Evolutionary conservation across 2,888 invertebrate genomes (phyloP).

Genomic region (Deilephila porcellus): DNA sequence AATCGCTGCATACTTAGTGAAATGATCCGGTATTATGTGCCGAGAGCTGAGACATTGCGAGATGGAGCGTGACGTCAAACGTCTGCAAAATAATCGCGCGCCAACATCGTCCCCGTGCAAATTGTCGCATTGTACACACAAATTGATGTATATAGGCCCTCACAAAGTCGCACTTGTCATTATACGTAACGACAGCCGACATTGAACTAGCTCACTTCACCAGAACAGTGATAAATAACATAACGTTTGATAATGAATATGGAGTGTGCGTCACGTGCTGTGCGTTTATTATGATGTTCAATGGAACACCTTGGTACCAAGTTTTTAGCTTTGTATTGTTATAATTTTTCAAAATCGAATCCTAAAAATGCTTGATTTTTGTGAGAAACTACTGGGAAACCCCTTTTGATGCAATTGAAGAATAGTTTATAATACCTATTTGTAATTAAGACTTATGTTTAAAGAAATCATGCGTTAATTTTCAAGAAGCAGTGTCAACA

Average conservation of each 20-base stretch:
- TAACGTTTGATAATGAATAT: background rate
- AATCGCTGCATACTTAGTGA: background rate
- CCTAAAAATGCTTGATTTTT: no score
- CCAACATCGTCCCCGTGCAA: slow-evolving; percentile 15
- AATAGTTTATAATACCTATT: no score
- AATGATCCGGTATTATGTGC: slow-evolving; percentile 1
- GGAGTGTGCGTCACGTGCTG: background rate
- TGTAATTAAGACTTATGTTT: no score
- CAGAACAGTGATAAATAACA: background rate
- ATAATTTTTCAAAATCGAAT: no score
- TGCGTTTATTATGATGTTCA: no score
- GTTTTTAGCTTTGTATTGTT: no score
- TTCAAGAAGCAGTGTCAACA: no score
- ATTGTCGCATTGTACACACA: slow-evolving; percentile 12
- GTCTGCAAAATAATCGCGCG: slow-evolving; percentile 18
- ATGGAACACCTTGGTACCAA: no score
- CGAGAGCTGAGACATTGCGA: slow-evolving; percentile 1
- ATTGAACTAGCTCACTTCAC: slow-evolving; percentile 2
- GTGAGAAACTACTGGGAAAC: no score
- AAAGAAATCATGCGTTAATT: no score
- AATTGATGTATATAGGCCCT: background rate
- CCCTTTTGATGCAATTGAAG: no score
- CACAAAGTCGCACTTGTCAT: background rate
- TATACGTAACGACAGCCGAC: background rate
- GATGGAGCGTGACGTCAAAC: slow-evolving; percentile 4